These are phyloP conservation scores for Trichopoda pennipes DNA, from an alignment of 2,888 invertebrate genomes.

Conservation along the genomic window DNA sequence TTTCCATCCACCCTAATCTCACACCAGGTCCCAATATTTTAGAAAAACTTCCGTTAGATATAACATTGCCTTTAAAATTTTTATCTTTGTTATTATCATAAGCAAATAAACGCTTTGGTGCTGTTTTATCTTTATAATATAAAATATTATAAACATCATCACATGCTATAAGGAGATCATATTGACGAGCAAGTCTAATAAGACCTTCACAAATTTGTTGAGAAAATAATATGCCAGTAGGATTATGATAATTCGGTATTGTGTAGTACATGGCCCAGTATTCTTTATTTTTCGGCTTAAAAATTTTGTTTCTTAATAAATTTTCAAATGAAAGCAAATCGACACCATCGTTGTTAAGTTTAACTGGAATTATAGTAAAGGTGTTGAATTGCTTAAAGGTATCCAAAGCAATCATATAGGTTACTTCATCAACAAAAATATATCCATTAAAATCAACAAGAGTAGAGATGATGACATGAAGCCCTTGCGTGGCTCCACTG, in stretches of 20 bases:
- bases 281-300: slow-evolving; percentile 79
- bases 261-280: slow-evolving; percentile 83
- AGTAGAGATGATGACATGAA: slow-evolving; percentile 83
- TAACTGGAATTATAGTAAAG: slow-evolving; percentile 82
- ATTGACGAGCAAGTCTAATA: slow-evolving; percentile 80
- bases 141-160: slow-evolving; percentile 86
- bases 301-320: slow-evolving; percentile 78
- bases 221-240: slow-evolving; percentile 82
- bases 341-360: slow-evolving; percentile 82
- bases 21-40: slow-evolving; percentile 85
- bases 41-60: slow-evolving; percentile 85
- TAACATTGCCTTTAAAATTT: slow-evolving; percentile 82
- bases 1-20: slow-evolving; percentile 86
- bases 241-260: slow-evolving; percentile 84
- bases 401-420: slow-evolving; percentile 84
- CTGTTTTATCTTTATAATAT: slow-evolving; percentile 79
- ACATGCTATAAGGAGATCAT: slow-evolving; percentile 82
- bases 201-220: slow-evolving; percentile 80
- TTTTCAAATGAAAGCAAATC: slow-evolving; percentile 81
- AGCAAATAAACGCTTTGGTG: slow-evolving; percentile 82
- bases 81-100: slow-evolving; percentile 81
- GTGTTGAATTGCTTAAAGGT: slow-evolving; percentile 83
- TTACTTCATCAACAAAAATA: slow-evolving; percentile 85
- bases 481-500: slow-evolving; percentile 84
- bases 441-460: slow-evolving; percentile 82